Percentiles rank a stretch among this genome's conserved stretches.
Evolutionary conservation across 92 coral and sea anemone species (phyloP).

Genomic region (Muricea muricata): DNA sequence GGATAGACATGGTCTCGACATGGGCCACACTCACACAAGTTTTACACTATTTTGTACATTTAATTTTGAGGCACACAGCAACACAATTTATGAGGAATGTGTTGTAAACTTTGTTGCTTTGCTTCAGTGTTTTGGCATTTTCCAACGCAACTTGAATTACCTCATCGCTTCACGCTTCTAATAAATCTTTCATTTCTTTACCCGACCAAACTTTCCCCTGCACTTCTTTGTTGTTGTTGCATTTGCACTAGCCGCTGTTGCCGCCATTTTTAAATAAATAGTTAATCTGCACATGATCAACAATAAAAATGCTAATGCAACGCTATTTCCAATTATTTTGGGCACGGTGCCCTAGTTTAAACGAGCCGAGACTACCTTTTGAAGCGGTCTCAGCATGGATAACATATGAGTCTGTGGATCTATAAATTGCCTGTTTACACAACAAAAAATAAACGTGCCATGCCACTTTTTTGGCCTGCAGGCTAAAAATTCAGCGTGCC

Average conservation of each 20-base stretch:
- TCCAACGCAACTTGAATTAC: not conserved
- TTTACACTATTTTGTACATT: too few relatives aligned
- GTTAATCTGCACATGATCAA: constrained; percentile 3
- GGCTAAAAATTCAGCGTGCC: too few relatives aligned
- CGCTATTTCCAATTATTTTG: not conserved
- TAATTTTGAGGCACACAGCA: too few relatives aligned
- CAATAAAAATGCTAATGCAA: constrained; percentile 5
- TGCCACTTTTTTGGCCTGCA: too few relatives aligned
- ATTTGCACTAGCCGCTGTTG: not conserved
- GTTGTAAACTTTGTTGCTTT: not conserved
- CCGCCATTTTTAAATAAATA: too few relatives aligned
- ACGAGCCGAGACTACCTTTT: not conserved
- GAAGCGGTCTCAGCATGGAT: too few relatives aligned
- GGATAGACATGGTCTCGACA: not conserved
- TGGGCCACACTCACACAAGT: too few relatives aligned
- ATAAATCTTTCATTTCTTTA: not conserved
- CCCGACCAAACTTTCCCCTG: not conserved
- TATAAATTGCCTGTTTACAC: too few relatives aligned
- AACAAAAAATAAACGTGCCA: too few relatives aligned
- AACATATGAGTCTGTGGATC: too few relatives aligned
- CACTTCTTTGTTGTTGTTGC: not conserved
- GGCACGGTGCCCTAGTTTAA: not conserved
- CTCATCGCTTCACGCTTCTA: not conserved
- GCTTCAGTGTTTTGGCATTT: constrained; percentile 3
- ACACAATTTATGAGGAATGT: not conserved